Evolutionary conservation across 2,797 vertebrate genomes (phyloP), one percentile per base, ranked within the genome.

Genomic region (Tragopan temminckii): DNA sequence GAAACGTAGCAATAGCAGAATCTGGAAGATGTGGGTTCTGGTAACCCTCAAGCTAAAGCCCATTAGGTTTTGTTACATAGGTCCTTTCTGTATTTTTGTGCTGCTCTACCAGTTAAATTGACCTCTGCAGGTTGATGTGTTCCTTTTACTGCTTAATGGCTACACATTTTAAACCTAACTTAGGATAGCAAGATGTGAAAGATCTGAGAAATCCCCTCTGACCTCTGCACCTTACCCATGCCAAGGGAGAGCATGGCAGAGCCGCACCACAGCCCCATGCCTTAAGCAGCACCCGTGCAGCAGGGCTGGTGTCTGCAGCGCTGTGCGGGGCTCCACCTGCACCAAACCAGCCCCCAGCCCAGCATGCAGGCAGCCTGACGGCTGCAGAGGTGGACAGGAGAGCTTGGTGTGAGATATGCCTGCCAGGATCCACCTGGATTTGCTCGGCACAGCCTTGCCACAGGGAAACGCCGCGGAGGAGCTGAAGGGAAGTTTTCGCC

Each of bases 21-120:
- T 91, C 80, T 95, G 95, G 93, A 90, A 94, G 96, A 96, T 95
- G 93, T 59, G 95, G 92, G 93, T 96, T 95, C 95, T 96, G 96
- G 95, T 94, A 96, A 95, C 96, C 97, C 94, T 97, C 96, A 94
- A 97, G 89, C 79, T 66, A 97, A 97, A 97, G 97, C 93, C 88
- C 87, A 94, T 97, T 96, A 97, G 94, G 89, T 96, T 97, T 85
- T 89, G 95, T 94, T 96, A 93, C 96, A 92, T 64, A 46, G 94
- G 62, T 96, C 95, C 94, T 97, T 97, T 96, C 96, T 97, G 97
- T 95, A 97, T 94, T 97, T 97, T 97, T 92, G 88, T 69, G 68
- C 83, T 76, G 71, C 92, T 94, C 89, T 74, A 96, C 94, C 95
- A 85, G 91, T 93, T 97, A 97, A 97, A 97, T 96, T 97, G 96